Conservation (phyloP, 2,113 vertebrate species). For the Lampris incognitus region DNA sequence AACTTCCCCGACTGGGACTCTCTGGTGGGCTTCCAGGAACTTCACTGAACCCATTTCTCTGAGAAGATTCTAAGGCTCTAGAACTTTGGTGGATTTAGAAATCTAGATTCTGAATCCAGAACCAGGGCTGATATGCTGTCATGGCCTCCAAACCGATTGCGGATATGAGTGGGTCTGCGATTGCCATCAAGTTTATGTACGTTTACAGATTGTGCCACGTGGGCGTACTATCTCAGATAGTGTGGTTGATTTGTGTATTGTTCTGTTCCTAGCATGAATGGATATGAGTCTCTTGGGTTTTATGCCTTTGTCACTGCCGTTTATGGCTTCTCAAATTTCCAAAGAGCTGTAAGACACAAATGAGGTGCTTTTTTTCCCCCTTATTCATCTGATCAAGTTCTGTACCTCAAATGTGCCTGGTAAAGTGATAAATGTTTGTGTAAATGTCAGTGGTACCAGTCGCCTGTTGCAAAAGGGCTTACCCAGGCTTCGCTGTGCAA, state of each 20-base stretch:
- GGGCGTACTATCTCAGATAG: neutral
- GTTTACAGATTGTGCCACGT: neutral
- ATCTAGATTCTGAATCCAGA: neutral
- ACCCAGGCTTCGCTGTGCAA: too few species aligned
- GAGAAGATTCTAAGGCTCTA: neutral
- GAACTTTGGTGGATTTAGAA: neutral
- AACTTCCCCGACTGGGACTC: conserved; percentile 82
- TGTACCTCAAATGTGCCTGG: neutral
- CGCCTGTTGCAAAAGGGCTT: neutral
- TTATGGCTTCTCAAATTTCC: conserved; percentile 9
- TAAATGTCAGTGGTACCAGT: neutral
- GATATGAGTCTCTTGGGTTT: conserved; percentile 10
- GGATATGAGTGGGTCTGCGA: neutral
- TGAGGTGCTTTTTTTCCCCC: neutral
- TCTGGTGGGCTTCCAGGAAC: conserved; percentile 65
- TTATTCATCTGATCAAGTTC: conserved; percentile 22
- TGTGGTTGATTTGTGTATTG: neutral
- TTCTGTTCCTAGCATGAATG: conserved; percentile 5
- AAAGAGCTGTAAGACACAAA: conserved; percentile 12
- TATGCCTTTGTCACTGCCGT: neutral
- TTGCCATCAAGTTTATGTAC: neutral
- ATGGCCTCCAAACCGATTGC: too few species aligned
- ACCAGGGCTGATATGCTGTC: too few species aligned
- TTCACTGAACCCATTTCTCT: neutral
- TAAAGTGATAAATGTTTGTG: neutral